phyloP scores from a whole-genome alignment of 2,113 vertebrate genomes.

The Odocoileus virginianus region DNA sequence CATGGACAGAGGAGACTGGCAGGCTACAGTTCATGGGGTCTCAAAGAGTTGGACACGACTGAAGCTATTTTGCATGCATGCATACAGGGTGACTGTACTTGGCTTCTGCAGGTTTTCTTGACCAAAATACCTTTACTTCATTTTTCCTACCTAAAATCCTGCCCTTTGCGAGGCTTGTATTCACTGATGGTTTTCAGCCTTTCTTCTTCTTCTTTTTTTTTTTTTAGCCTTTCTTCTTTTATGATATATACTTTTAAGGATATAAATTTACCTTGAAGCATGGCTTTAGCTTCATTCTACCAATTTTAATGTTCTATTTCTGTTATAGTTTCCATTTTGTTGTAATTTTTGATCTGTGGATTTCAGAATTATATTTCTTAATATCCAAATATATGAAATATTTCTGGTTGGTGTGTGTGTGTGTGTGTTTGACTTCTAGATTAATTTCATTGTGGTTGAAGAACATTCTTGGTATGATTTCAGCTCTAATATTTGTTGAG shows the following conservation, averaged over 20 bases:
- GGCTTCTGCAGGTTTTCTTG: background rate
- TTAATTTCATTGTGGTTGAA: background rate
- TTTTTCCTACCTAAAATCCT: background rate
- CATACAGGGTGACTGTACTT: background rate
- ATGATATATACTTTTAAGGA: background rate
- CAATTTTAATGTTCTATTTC: background rate
- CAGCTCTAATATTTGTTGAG: background rate
- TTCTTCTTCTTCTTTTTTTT: background rate
- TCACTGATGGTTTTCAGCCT: background rate
- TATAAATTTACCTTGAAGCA: background rate
- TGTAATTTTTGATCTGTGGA: background rate
- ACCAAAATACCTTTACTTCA: background rate
- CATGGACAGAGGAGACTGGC: background rate
- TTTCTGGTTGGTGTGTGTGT: background rate
- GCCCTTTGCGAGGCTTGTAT: background rate
- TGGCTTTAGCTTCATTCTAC: background rate
- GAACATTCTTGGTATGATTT: background rate
- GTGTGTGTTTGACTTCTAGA: background rate
- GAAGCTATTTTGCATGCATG: background rate
- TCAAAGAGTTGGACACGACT: background rate
- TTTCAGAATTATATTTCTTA: constrained; percentile 15
- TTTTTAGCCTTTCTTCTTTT: background rate
- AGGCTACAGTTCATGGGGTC: background rate
- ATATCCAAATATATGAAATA: background rate
- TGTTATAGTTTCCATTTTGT: background rate